Evolutionary conservation across 1,140 invertebrate species (phyloP).

Genomic region (Nomia melanderi): DNA sequence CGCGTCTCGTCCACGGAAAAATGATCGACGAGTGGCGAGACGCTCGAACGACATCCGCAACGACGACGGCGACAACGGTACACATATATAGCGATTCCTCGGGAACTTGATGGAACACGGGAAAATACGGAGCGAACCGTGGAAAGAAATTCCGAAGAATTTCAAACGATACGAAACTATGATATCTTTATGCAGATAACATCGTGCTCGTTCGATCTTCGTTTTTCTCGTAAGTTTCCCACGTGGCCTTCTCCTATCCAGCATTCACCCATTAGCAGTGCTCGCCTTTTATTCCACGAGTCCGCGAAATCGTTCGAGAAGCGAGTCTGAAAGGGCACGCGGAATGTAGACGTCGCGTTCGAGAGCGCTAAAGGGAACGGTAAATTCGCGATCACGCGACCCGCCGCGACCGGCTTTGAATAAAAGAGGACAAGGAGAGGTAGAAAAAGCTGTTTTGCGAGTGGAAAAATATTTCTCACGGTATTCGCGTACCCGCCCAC

Average conservation of each 20-base stretch:
- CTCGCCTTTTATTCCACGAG: slow-evolving; percentile 22
- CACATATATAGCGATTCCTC: too few species aligned
- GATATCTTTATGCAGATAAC: too few species aligned
- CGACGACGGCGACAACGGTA: slow-evolving; percentile 3
- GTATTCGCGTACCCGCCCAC: slow-evolving; percentile 61
- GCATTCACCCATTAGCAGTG: too few species aligned
- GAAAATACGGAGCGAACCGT: too few species aligned
- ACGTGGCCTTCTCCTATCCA: too few species aligned
- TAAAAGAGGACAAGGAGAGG: slow-evolving; percentile 28
- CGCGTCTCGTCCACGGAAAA: slow-evolving; percentile 61
- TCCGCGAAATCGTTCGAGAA: slow-evolving; percentile 64
- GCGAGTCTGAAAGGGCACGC: slow-evolving; percentile 3
- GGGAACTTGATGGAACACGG: too few species aligned
- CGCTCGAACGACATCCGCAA: slow-evolving; percentile 40
- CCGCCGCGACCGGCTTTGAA: slow-evolving; percentile 3
- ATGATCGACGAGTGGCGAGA: slow-evolving; percentile 63
- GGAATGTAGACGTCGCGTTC: too few species aligned
- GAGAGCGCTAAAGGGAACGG: slow-evolving; percentile 4
- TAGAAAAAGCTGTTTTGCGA: slow-evolving; percentile 55
- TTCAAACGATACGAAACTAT: too few species aligned
- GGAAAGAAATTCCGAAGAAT: too few species aligned
- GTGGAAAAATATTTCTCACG: slow-evolving; percentile 76
- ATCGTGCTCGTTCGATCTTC: too few species aligned
- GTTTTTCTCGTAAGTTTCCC: too few species aligned
- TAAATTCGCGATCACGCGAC: neutral